Base-by-base conservation (phyloP, 1,140 invertebrate genomes). In the Leptinotarsa texana region DNA sequence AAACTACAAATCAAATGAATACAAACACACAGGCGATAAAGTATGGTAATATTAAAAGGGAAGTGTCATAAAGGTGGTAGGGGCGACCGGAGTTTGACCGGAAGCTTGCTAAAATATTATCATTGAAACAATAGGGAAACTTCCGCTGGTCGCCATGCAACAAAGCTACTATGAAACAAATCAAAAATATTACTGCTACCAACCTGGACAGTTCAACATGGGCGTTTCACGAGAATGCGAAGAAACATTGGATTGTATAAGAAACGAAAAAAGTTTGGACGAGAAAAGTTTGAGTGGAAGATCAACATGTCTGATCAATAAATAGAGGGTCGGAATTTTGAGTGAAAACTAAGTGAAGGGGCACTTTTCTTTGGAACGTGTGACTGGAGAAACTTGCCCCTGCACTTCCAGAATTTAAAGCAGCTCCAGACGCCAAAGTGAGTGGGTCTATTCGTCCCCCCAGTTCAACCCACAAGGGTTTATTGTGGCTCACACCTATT, bases 141-240 rank as follows among this genome's bases (percentile, higher is more conserved):
- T 72, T 78, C 77, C 77, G 76, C 33, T 48, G 74, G 62, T 63
- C 62, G 74, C 69, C 74, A 75, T 75, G 68, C 66, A 75, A 74
- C 73, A 78, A 78, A 68, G 77, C 75, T 76, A 74, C 77, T 75
- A 78, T 78, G 74, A 76, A 78, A 78, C 74, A 75, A 76, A 78
- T 78, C 75, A 78, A 75, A 78, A 78, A 78, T 78, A 76, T 75
- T 72, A 69, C 65, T n/a, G 49, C 48, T 18, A 18, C 24, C 63
- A 71, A 74, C 61, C 67, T 22, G 42, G 33, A 21, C 48, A 67
- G 47, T 68, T 27, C 49, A n/a, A 70, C 69, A 70, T 57, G 24
- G 69, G 69, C 69, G 69, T 65, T 33, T 13, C 63, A 17, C 27
- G 15, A 24, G 21, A 18, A 33, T 4, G 21, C 8, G 63, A 33